These are phyloP conservation scores for Charanyca ferruginea DNA, from an alignment of 2,888 invertebrate species.

Conservation along the genomic window DNA sequence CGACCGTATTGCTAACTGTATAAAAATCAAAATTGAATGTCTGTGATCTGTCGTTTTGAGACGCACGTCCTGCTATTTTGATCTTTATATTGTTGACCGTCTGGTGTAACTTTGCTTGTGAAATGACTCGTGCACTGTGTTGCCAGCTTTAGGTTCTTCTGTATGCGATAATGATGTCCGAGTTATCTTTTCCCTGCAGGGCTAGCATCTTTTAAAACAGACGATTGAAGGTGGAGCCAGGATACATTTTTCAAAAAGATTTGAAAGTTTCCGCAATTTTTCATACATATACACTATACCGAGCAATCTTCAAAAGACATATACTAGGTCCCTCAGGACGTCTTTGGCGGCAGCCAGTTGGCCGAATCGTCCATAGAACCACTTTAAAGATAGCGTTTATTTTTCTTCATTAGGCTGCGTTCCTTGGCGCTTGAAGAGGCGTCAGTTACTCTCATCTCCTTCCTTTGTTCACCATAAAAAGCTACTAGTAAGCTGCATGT, in stretches of 20 bases:
- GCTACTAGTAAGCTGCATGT: conserved; percentile 19
- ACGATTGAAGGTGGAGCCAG: neutral
- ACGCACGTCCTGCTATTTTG: neutral
- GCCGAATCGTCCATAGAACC: neutral
- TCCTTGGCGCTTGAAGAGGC: conserved; percentile 28
- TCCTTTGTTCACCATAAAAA: conserved; percentile 44
- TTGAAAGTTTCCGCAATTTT: neutral
- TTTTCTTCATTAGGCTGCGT: conserved; percentile 36
- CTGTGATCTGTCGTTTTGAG: neutral
- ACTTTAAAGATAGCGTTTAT: conserved; percentile 21
- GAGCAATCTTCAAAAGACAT: neutral
- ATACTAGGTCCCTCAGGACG: neutral
- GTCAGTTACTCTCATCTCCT: conserved; percentile 33
- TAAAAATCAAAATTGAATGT: neutral
- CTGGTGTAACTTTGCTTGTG: neutral
- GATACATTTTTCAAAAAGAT: neutral
- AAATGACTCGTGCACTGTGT: neutral
- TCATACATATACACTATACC: neutral
- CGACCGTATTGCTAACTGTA: neutral
- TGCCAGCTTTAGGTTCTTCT: conserved; percentile 13
- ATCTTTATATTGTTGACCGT: neutral
- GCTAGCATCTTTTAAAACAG: neutral
- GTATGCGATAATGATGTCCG: neutral
- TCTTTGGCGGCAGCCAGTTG: neutral
- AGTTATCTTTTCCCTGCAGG: neutral